phyloP scores from a whole-genome alignment of 2,888 invertebrate species.

The Andrena camellia region DNA sequence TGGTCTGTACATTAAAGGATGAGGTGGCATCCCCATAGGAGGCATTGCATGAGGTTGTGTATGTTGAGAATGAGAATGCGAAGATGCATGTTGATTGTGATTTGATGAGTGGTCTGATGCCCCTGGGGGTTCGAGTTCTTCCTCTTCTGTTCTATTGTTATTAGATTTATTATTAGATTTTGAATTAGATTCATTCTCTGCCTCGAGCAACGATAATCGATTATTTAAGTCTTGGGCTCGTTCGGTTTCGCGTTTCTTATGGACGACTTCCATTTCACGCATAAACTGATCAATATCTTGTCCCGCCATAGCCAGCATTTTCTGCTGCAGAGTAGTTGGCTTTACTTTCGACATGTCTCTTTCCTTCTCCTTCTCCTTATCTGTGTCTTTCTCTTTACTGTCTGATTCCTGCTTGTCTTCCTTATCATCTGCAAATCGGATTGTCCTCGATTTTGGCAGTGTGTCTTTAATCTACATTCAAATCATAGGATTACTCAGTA shows the following conservation, averaged over 20 bases:
- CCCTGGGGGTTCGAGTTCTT: slow-evolving; percentile 77
- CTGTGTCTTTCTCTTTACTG: slow-evolving; percentile 82
- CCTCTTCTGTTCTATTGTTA: slow-evolving; percentile 70
- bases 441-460: slow-evolving; percentile 85
- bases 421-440: slow-evolving; percentile 88
- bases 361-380: slow-evolving; percentile 82
- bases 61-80: slow-evolving; percentile 73
- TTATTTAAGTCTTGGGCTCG: slow-evolving; percentile 88
- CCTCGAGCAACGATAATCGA: slow-evolving; percentile 84
- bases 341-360: slow-evolving; percentile 86
- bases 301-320: slow-evolving; percentile 95
- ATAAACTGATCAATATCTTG: slow-evolving; percentile 97
- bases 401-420: slow-evolving; percentile 87
- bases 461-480: slow-evolving; percentile 82
- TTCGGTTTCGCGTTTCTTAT: slow-evolving; percentile 91
- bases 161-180: slow-evolving; percentile 72
- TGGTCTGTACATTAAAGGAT: slow-evolving; percentile 87
- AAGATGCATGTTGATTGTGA: slow-evolving; percentile 70
- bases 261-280: slow-evolving; percentile 96
- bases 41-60: slow-evolving; percentile 78
- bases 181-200: slow-evolving; percentile 74
- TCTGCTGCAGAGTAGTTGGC: slow-evolving; percentile 93
- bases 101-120: slow-evolving; percentile 70
- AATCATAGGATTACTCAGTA: slow-evolving; percentile 12
- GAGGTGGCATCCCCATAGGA: slow-evolving; percentile 86